phyloP scores from a whole-genome alignment of 2,113 vertebrate species.

The Psittacula cyanocephala region DNA sequence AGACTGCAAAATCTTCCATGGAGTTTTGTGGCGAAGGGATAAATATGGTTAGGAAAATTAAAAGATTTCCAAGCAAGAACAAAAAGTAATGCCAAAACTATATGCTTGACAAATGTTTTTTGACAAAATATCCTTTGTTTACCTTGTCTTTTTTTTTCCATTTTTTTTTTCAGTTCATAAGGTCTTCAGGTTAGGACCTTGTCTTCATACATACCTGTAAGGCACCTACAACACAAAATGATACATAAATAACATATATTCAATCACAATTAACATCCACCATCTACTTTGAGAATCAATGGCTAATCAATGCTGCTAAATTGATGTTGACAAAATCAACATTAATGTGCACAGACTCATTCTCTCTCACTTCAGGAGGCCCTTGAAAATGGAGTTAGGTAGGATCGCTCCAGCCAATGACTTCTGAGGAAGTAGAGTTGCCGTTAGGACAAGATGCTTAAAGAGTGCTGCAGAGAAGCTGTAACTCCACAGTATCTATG shows the following conservation, averaged over 20 bases:
- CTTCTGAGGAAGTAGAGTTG: background rate
- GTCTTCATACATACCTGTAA: background rate
- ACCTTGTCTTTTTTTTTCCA: rapidly evolving
- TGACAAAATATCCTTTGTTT: background rate
- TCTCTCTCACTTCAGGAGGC: background rate
- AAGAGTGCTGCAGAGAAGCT: background rate
- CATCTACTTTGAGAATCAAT: background rate
- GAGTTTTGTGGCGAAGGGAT: background rate
- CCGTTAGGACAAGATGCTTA: background rate
- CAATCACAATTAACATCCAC: background rate
- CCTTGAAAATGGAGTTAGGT: background rate
- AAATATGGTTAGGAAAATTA: background rate
- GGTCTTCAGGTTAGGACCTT: background rate
- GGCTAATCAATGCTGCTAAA: background rate
- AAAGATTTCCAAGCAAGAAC: background rate
- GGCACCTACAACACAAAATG: background rate
- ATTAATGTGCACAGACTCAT: rapidly evolving
- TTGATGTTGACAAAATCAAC: background rate
- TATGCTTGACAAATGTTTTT: background rate
- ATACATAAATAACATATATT: background rate
- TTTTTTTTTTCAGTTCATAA: background rate
- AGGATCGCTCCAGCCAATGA: background rate
- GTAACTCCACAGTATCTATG: background rate
- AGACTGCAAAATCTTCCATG: background rate
- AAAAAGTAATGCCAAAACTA: background rate